phyloP scores from a whole-genome alignment of 2,888 invertebrate genomes.

The Cybosia mesomella region DNA sequence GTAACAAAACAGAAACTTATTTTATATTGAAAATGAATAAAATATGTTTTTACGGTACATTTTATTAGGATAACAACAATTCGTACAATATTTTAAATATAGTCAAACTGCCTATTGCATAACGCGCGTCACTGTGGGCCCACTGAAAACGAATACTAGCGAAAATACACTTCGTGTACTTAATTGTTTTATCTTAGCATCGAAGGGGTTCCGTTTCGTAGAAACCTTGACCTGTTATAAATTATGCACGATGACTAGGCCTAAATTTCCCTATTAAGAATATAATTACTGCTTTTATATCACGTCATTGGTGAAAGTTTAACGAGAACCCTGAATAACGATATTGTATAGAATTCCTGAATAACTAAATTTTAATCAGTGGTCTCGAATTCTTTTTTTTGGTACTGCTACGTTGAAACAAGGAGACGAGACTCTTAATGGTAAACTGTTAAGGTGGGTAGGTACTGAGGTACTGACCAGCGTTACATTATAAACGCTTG shows the following conservation, averaged over 20 bases:
- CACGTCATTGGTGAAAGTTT: conserved; percentile 28
- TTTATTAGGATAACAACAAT: too few relatives aligned
- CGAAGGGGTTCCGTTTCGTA: conserved; percentile 9
- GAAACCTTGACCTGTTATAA: conserved; percentile 43
- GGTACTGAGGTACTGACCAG: too few relatives aligned
- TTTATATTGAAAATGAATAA: too few relatives aligned
- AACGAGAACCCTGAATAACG: conserved; percentile 7
- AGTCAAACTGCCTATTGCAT: too few relatives aligned
- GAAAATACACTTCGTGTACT: not conserved
- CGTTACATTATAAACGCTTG: not conserved
- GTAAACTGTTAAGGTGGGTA: not conserved
- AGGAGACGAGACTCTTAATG: not conserved
- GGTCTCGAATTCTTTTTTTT: not conserved
- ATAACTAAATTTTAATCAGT: not conserved
- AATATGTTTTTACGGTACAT: too few relatives aligned
- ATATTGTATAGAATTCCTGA: not conserved
- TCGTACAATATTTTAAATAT: too few relatives aligned
- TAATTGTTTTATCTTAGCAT: conserved; percentile 14
- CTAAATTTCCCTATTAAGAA: conserved; percentile 37
- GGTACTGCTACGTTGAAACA: not conserved
- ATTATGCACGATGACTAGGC: conserved; percentile 45
- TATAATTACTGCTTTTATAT: conserved; percentile 46
- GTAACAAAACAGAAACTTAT: too few relatives aligned
- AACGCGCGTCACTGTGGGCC: too few relatives aligned
- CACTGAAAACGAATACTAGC: not conserved